Evolutionary conservation across 1,140 invertebrate genomes (phyloP).

Genomic region (Lepidurus arcticus): DNA sequence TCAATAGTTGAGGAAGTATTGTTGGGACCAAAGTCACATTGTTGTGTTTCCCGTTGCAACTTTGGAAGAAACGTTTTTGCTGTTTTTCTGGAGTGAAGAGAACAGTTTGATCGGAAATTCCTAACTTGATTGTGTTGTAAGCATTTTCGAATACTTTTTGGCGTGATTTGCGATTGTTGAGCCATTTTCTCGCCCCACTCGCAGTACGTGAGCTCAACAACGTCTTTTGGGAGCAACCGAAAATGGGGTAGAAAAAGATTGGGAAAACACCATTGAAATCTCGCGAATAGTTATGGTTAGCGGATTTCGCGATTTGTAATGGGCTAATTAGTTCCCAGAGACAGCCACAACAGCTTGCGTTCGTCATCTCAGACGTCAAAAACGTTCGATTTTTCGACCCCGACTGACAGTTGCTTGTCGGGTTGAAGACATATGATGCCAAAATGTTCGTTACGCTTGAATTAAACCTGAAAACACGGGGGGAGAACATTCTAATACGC

Average conservation of each 20-base stretch:
- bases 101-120: conserved; percentile 13
- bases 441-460: too few relatives aligned
- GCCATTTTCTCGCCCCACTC: background rate
- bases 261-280: background rate
- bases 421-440: too few relatives aligned
- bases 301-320: background rate
- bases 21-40: background rate
- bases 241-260: background rate
- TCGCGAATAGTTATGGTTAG: background rate
- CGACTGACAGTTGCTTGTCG: too few relatives aligned
- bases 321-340: background rate
- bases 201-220: background rate
- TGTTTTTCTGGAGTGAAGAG: background rate
- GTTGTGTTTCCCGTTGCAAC: background rate
- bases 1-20: background rate
- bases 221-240: background rate
- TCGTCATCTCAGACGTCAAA: background rate
- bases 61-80: background rate
- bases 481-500: too few relatives aligned
- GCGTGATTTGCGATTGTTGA: background rate
- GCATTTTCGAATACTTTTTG: background rate
- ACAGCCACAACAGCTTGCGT: background rate
- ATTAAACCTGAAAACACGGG: too few relatives aligned
- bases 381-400: too few relatives aligned
- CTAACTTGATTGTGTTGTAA: background rate